A percentile compares a stretch with the other conserved stretches of the same genome.
Evolutionary conservation across 2,797 vertebrate species (phyloP).

Genomic region (Paratrypauchen microcephalus): DNA sequence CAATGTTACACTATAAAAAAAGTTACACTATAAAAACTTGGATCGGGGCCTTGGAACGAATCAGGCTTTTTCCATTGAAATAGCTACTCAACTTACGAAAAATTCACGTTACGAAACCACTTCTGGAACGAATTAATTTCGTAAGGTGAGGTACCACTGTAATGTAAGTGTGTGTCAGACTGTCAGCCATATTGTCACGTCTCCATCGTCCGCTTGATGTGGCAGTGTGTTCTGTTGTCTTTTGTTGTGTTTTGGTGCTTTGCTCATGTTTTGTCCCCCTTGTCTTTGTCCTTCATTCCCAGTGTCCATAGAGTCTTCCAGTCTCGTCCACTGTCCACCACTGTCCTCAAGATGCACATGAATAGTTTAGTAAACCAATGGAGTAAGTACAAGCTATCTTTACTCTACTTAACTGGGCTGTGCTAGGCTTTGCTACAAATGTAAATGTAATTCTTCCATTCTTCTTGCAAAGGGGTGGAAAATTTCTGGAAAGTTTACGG

Average conservation of each 20-base stretch:
- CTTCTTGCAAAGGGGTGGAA: too few relatives aligned
- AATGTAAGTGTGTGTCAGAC: neutral
- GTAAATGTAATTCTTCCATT: too few relatives aligned
- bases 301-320: conserved; percentile 57
- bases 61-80: too few relatives aligned
- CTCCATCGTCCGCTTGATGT: conserved; percentile 21
- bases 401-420: neutral
- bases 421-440: too few relatives aligned
- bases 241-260: conserved; percentile 30
- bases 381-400: conserved; percentile 72
- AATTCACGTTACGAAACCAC: too few relatives aligned
- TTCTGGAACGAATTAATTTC: too few relatives aligned
- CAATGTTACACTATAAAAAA: too few relatives aligned
- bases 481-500: too few relatives aligned
- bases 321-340: conserved; percentile 37
- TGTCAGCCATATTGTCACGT: neutral
- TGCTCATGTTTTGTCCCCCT: conserved; percentile 48
- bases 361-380: conserved; percentile 79
- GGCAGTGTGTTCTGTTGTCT: conserved; percentile 8
- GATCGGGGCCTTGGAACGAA: too few relatives aligned
- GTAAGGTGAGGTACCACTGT: too few relatives aligned
- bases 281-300: conserved; percentile 64
- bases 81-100: too few relatives aligned
- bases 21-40: too few relatives aligned
- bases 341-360: conserved; percentile 75